Evolutionary conservation across 2,113 vertebrate species (phyloP).

Genomic region (Myotis davidii): DNA sequence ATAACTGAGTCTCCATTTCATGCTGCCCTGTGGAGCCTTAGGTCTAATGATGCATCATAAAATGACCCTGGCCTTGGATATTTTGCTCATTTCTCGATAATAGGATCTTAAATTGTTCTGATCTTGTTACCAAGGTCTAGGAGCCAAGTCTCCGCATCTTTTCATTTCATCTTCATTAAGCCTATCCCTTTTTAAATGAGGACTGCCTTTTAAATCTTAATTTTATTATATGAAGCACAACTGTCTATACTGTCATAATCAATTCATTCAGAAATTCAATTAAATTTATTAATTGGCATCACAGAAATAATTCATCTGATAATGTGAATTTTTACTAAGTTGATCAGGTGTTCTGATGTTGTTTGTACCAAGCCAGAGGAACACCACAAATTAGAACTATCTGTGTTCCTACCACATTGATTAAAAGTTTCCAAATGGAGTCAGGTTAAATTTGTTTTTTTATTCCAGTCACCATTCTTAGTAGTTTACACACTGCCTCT

Average conservation of each 20-base stretch:
- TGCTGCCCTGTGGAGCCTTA: background rate
- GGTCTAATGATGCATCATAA: background rate
- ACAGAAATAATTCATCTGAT: constrained; percentile 40
- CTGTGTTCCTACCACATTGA: constrained; percentile 7
- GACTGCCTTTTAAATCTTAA: constrained; percentile 59
- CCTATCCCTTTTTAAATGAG: background rate
- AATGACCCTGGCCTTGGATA: background rate
- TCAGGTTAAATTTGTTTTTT: constrained; percentile 30
- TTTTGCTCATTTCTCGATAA: constrained; percentile 52
- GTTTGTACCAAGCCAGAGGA: background rate
- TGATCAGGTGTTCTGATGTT: background rate
- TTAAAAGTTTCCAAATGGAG: constrained; percentile 22
- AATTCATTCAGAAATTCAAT: constrained; percentile 58
- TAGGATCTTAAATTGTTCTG: constrained; percentile 57
- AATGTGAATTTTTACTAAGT: constrained; percentile 35
- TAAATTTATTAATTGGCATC: constrained; percentile 57
- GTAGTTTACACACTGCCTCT: background rate
- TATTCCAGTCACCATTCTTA: background rate
- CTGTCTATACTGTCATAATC: constrained; percentile 43
- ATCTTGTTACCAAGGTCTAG: constrained; percentile 61
- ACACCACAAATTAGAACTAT: background rate
- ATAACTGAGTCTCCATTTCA: background rate
- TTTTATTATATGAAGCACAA: constrained; percentile 54
- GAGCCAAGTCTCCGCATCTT: constrained; percentile 47
- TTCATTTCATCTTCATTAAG: constrained; percentile 62